These are phyloP conservation scores for Scelioninae gen. 1 DNA, from an alignment of 2,888 invertebrate species.

Conservation along the genomic window DNA sequence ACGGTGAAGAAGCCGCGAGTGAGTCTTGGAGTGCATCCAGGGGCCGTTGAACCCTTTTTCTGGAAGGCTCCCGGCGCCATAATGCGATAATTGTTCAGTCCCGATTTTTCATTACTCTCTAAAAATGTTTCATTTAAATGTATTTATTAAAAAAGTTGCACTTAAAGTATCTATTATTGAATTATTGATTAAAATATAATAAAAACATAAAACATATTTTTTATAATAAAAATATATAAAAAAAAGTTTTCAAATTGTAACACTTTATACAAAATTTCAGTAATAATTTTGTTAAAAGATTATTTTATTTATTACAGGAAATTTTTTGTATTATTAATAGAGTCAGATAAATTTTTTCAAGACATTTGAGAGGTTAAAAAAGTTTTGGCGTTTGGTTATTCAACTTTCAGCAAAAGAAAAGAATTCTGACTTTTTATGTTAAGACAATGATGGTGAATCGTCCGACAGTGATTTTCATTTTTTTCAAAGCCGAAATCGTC, in stretches of 20 bases:
- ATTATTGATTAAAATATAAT: background rate
- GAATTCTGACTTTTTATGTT: background rate
- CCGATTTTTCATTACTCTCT: slow-evolving; percentile 50
- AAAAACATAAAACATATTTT: background rate
- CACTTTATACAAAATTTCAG: too few species aligned
- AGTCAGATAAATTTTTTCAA: too few species aligned
- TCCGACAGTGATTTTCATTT: background rate
- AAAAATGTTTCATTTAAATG: background rate
- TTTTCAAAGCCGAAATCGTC: background rate
- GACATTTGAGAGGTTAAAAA: too few species aligned
- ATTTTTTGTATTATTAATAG: too few species aligned
- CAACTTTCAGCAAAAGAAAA: too few species aligned
- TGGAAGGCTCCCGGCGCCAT: slow-evolving; percentile 70
- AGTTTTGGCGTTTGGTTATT: too few species aligned
- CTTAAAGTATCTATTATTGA: background rate
- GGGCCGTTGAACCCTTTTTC: slow-evolving; percentile 82
- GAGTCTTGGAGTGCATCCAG: slow-evolving; percentile 83
- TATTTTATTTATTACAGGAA: too few species aligned
- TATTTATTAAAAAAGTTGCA: background rate
- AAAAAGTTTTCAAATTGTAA: too few species aligned
- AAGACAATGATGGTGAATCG: background rate
- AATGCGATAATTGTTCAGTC: slow-evolving; percentile 76
- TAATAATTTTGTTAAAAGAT: too few species aligned
- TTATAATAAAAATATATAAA: too few species aligned
- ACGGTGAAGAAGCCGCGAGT: slow-evolving; percentile 70